These are phyloP conservation scores for Nephila pilipes DNA, from an alignment of 1,140 invertebrate species.

Conservation along the genomic window DNA sequence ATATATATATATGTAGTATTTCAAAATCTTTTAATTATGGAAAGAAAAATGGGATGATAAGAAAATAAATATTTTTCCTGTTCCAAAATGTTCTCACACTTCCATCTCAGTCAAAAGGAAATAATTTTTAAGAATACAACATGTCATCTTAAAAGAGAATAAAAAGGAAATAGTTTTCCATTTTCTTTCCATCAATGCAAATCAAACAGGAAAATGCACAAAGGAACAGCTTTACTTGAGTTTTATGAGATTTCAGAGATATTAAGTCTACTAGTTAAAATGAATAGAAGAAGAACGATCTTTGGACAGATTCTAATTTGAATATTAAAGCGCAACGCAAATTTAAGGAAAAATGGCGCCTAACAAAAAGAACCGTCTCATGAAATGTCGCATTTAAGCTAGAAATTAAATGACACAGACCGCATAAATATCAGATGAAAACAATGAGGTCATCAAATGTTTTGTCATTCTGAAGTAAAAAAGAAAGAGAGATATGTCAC, in stretches of 20 bases:
- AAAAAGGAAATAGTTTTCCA: too few relatives aligned
- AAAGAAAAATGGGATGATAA: too few relatives aligned
- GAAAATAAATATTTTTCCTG: too few relatives aligned
- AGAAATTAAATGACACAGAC: background rate
- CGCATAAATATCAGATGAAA: slow-evolving; percentile 6
- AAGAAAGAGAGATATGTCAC: too few relatives aligned
- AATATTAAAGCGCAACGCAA: background rate
- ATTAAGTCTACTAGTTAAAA: background rate
- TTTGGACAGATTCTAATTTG: slow-evolving; percentile 9
- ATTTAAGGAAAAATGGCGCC: background rate
- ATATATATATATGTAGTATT: too few relatives aligned
- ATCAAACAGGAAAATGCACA: background rate
- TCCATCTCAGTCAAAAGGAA: too few relatives aligned
- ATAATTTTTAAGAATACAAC: too few relatives aligned
- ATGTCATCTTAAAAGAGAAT: too few relatives aligned
- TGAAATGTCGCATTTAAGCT: background rate
- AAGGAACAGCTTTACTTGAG: background rate
- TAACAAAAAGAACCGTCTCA: background rate
- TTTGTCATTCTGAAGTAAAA: background rate
- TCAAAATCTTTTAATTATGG: too few relatives aligned
- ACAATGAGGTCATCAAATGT: background rate
- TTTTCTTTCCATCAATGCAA: too few relatives aligned
- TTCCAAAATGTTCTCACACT: too few relatives aligned
- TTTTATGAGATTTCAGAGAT: slow-evolving; percentile 37
- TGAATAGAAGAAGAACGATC: slow-evolving; percentile 2